Conservation (phyloP, 2,113 vertebrate species). For the Misgurnus anguillicaudatus region DNA sequence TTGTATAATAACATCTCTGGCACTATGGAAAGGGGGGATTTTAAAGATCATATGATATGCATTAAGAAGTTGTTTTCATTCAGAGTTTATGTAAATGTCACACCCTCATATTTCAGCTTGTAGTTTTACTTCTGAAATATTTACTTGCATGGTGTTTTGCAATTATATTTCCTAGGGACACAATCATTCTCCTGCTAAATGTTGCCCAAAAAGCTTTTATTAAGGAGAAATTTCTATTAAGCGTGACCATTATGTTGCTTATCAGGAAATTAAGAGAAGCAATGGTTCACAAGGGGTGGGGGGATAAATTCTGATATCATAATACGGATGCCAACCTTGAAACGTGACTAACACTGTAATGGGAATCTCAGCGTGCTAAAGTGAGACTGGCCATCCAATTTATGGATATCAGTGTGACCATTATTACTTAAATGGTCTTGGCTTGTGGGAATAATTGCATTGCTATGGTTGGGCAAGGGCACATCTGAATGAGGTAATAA, state of each 20-base stretch:
- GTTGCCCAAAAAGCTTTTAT: not conserved
- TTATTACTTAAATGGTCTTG: slow-evolving; percentile 30
- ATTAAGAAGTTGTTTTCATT: not conserved
- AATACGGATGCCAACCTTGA: slow-evolving; percentile 32
- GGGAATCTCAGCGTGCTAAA: not conserved
- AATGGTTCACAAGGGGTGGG: not conserved
- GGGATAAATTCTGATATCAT: not conserved
- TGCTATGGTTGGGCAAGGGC: not conserved
- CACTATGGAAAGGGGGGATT: too few relatives aligned
- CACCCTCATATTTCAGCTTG: too few relatives aligned
- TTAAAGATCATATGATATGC: too few relatives aligned
- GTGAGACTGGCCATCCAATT: slow-evolving; percentile 38
- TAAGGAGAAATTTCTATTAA: slow-evolving; percentile 15
- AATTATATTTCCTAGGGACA: not conserved
- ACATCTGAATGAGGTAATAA: slow-evolving; percentile 15
- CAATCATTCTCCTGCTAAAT: not conserved
- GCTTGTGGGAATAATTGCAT: slow-evolving; percentile 40
- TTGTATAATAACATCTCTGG: too few relatives aligned
- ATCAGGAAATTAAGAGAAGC: slow-evolving; percentile 25
- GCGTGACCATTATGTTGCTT: slow-evolving; percentile 20
- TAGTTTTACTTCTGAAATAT: not conserved
- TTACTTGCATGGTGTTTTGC: not conserved
- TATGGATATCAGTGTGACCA: slow-evolving; percentile 35
- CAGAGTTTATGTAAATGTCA: not conserved
- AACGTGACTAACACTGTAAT: slow-evolving; percentile 34